A percentile compares a stretch with the other conserved stretches of the same genome.
Evolutionary conservation across 2,797 vertebrate genomes (phyloP).

Genomic region (Delichon dasypus): DNA sequence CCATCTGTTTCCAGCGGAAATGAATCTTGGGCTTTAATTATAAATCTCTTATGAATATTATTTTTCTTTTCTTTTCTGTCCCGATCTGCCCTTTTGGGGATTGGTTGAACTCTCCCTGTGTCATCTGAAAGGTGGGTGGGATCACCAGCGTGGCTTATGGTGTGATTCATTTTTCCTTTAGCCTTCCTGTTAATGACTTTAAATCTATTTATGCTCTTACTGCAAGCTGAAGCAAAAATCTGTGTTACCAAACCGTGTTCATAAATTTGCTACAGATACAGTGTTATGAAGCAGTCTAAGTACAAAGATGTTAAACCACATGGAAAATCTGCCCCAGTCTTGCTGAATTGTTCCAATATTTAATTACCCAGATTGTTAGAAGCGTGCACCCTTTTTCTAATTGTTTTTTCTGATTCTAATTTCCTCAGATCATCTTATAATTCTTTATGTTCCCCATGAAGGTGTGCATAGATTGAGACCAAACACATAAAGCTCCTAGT

Average conservation of each 20-base stretch:
- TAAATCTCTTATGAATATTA: constrained; percentile 41
- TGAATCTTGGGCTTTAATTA: constrained; percentile 40
- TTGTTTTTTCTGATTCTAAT: neutral
- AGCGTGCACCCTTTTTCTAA: neutral
- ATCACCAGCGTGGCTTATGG: neutral
- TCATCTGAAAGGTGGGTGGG: neutral
- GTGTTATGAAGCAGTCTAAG: neutral
- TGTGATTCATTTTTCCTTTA: neutral
- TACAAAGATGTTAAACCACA: constrained; percentile 29
- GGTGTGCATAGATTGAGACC: neutral
- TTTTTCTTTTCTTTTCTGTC: neutral
- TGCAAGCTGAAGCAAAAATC: constrained; percentile 26
- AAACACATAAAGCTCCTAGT: neutral
- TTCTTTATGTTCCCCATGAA: neutral
- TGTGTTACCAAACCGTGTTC: constrained; percentile 3
- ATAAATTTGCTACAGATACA: neutral
- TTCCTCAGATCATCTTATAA: neutral
- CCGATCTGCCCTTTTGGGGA: neutral
- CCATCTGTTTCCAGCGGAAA: constrained; percentile 56
- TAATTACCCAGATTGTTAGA: neutral
- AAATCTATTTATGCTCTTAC: neutral
- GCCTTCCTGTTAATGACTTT: neutral
- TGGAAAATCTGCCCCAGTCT: neutral
- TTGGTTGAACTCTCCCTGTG: neutral
- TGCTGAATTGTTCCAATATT: constrained; percentile 18